phyloP scores from a whole-genome alignment of 2,888 invertebrate genomes.

The Caenorhabditis wallacei region DNA sequence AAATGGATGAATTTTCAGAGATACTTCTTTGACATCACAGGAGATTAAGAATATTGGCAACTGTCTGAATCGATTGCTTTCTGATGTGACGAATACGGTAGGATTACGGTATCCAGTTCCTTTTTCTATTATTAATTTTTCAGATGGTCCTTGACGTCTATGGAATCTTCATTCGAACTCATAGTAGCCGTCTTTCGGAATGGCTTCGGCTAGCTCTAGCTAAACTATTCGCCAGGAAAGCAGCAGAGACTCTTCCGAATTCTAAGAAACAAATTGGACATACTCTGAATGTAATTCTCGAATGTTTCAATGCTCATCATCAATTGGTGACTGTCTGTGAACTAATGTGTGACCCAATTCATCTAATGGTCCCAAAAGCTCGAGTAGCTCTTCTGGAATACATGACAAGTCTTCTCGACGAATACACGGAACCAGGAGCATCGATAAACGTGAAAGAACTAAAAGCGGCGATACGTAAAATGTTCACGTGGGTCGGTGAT shows the following conservation, averaged over 20 bases:
- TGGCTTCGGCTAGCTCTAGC: conserved; percentile 53
- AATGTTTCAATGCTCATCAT: conserved; percentile 52
- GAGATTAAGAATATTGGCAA: conserved; percentile 60
- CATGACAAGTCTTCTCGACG: conserved; percentile 50
- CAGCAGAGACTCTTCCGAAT: conserved; percentile 42
- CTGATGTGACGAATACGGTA: conserved; percentile 47
- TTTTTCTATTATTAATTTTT: not conserved
- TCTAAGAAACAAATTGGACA: conserved; percentile 49
- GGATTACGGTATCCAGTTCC: not conserved
- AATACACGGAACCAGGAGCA: conserved; percentile 47
- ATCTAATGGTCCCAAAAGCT: conserved; percentile 59
- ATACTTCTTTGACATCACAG: conserved; percentile 16
- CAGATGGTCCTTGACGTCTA: conserved; percentile 53
- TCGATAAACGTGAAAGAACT: conserved; percentile 39
- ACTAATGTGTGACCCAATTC: conserved; percentile 60
- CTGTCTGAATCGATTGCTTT: conserved; percentile 53
- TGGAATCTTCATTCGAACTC: conserved; percentile 50
- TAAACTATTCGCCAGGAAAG: conserved; percentile 52
- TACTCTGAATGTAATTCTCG: conserved; percentile 47
- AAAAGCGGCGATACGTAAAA: conserved; percentile 45
- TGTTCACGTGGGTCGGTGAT: conserved; percentile 51
- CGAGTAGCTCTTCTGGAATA: conserved; percentile 55
- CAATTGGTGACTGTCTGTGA: conserved; percentile 62
- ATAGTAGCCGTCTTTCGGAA: conserved; percentile 40
- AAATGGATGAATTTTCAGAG: conserved; percentile 16